Percentiles rank a stretch among this genome's conserved stretches.
Conservation (phyloP, 2,888 invertebrate species). For the Baronia brevicornis region DNA sequence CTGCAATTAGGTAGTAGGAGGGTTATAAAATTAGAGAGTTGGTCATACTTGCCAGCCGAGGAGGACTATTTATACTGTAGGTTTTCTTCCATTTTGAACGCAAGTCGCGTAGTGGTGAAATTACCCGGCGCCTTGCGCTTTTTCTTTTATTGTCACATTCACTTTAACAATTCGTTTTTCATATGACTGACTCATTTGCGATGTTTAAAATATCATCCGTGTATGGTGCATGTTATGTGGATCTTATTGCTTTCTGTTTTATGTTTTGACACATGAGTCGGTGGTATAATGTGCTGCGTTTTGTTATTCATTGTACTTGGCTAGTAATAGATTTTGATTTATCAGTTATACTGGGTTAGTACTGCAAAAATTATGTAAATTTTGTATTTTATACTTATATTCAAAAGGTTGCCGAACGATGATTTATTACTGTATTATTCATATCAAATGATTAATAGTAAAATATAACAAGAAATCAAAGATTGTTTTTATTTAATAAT, state of each 20-base stretch:
- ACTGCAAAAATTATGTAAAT: too few species aligned
- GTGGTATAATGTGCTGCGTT: neutral
- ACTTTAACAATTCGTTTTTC: conserved; percentile 47
- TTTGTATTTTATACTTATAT: too few species aligned
- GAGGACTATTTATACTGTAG: conserved; percentile 54
- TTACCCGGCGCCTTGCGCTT: conserved; percentile 61
- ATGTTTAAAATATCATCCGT: conserved; percentile 41
- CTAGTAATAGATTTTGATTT: too few species aligned
- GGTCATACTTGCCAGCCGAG: conserved; percentile 51
- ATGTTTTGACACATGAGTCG: conserved; percentile 2
- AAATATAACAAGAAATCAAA: too few species aligned
- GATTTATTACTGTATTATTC: too few species aligned
- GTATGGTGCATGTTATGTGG: conserved; percentile 17
- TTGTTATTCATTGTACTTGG: neutral
- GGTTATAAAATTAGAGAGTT: conserved; percentile 62
- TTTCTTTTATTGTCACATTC: conserved; percentile 54
- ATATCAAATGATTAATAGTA: too few species aligned
- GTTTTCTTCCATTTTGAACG: conserved; percentile 60
- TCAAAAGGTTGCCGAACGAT: too few species aligned
- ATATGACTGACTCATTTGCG: conserved; percentile 61
- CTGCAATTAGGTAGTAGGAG: conserved; percentile 17
- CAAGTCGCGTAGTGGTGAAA: conserved; percentile 48
- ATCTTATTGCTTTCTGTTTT: conserved; percentile 15
- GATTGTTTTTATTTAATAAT: too few species aligned
- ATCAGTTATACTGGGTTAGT: too few species aligned